phyloP scores from a whole-genome alignment of 2,797 vertebrate species.

The Esox masquinongy region DNA sequence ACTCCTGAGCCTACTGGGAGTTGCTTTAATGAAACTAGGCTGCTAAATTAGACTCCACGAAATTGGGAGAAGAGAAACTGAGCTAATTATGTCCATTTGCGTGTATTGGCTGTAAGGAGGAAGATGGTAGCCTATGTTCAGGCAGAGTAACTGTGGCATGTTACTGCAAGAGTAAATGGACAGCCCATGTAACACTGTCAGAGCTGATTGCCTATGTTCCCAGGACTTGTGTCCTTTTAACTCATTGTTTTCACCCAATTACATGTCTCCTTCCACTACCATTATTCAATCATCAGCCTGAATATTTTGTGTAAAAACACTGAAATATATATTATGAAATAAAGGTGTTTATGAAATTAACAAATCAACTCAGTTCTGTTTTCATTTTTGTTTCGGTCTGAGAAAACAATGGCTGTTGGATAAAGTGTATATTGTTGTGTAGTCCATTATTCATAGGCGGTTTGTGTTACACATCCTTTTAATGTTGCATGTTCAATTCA shows the following conservation, averaged over 20 bases:
- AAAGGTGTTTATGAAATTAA: constrained; percentile 55
- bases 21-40: too few species aligned
- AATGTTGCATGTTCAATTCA: neutral
- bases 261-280: constrained; percentile 28
- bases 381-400: constrained; percentile 4
- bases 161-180: neutral
- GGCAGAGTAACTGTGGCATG: neutral
- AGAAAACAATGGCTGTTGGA: neutral
- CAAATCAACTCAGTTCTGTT: constrained; percentile 3
- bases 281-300: neutral
- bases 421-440: neutral
- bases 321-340: constrained; percentile 42
- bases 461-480: neutral
- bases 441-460: neutral
- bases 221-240: constrained; percentile 2
- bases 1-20: too few species aligned
- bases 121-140: neutral
- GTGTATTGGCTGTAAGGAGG: neutral
- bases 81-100: neutral
- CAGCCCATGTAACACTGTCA: neutral
- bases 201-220: neutral
- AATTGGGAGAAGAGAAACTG: too few species aligned
- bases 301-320: constrained; percentile 52
- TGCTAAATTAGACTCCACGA: too few species aligned
- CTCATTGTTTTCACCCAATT: constrained; percentile 29